These are phyloP conservation scores for Coecobrya sp. DNA, from an alignment of 2,888 invertebrate species.

Conservation along the genomic window DNA sequence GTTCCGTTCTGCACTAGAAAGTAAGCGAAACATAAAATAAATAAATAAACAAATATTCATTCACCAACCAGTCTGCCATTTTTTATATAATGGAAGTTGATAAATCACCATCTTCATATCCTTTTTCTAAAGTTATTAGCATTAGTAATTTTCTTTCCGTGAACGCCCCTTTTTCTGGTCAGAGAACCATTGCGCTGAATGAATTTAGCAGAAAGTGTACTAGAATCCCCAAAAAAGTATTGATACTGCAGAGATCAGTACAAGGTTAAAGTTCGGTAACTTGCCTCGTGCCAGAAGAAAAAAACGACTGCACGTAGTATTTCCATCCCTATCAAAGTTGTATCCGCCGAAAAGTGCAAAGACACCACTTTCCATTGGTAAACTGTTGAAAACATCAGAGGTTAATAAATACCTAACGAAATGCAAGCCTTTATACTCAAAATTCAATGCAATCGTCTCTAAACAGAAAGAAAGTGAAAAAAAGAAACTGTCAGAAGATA, in stretches of 20 bases:
- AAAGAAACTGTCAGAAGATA: no score
- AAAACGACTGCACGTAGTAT: not conserved
- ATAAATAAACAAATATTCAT: conserved; percentile 41
- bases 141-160: conserved; percentile 26
- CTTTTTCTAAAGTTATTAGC: not conserved
- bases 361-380: no score
- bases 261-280: conserved; percentile 68
- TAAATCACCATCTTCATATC: not conserved
- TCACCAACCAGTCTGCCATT: not conserved
- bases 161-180: conserved; percentile 37
- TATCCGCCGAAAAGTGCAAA: no score
- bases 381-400: no score
- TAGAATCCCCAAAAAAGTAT: not conserved
- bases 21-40: not conserved
- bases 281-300: conserved; percentile 1
- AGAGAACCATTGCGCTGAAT: not conserved
- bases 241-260: conserved; percentile 22
- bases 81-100: not conserved
- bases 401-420: no score
- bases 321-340: no score
- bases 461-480: no score
- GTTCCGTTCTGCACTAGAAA: not conserved
- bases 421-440: no score
- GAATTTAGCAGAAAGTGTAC: not conserved
- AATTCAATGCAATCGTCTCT: no score